These are phyloP conservation scores for Phataginus tricuspis DNA, from an alignment of 2,797 vertebrate species.

Conservation along the genomic window DNA sequence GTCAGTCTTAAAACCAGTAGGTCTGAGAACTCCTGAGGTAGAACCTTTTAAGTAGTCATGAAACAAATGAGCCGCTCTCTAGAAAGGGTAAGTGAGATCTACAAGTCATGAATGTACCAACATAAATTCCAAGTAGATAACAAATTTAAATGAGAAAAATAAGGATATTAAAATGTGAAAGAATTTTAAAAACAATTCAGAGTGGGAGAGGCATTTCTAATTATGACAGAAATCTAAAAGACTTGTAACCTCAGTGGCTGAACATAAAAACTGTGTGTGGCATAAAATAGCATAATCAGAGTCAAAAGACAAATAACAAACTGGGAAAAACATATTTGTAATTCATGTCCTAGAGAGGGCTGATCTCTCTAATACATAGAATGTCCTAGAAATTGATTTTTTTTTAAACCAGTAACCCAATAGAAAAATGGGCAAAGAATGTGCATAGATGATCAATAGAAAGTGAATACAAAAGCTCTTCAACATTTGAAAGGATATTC, in stretches of 20 bases:
- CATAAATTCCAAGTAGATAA: background rate
- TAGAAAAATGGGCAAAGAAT: background rate
- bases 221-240: background rate
- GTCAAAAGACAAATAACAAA: background rate
- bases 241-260: too few relatives aligned
- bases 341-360: background rate
- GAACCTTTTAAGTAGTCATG: background rate
- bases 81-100: background rate
- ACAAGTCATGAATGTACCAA: accelerated
- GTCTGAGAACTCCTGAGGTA: background rate
- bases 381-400: background rate
- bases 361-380: background rate
- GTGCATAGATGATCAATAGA: background rate
- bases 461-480: background rate
- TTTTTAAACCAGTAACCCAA: background rate
- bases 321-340: background rate
- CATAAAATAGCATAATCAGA: background rate
- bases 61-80: background rate
- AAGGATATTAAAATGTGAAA: background rate
- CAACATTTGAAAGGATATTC: accelerated
- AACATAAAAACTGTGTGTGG: background rate
- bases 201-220: background rate
- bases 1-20: background rate
- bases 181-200: background rate
- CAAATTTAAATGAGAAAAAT: background rate